phyloP scores from a whole-genome alignment of 2,113 vertebrate genomes.

The Charadrius vociferus region DNA sequence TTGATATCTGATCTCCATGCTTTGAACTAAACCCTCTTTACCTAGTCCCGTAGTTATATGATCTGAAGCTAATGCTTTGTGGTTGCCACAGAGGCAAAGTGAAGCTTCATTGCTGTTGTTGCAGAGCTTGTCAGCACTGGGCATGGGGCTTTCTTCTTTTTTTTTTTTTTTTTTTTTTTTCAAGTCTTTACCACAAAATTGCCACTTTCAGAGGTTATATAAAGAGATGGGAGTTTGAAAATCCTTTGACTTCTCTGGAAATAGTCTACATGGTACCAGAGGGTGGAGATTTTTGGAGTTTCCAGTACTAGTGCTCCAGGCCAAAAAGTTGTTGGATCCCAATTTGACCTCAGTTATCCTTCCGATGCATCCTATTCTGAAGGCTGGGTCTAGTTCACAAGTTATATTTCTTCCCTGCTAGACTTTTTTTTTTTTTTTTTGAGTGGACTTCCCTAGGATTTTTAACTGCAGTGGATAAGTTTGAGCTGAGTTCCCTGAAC shows the following conservation, averaged over 20 bases:
- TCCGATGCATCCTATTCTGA: background rate
- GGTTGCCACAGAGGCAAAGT: constrained; percentile 58
- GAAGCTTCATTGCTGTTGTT: background rate
- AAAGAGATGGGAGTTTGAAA: background rate
- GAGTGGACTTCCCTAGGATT: background rate
- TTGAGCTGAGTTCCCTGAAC: background rate
- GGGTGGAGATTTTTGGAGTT: constrained; percentile 18
- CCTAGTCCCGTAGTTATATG: background rate
- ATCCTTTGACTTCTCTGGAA: constrained; percentile 6
- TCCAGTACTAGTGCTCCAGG: background rate
- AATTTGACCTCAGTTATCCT: constrained; percentile 5
- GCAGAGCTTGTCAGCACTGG: background rate
- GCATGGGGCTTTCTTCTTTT: background rate
- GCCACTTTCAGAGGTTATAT: background rate
- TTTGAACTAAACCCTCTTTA: constrained; percentile 12
- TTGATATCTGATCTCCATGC: background rate
- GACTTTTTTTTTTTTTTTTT: background rate
- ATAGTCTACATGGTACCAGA: background rate
- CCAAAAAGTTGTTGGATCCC: background rate
- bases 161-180: background rate
- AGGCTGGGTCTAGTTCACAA: background rate
- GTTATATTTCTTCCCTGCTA: background rate
- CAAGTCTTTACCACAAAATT: constrained; percentile 47
- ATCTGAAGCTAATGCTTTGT: constrained; percentile 30
- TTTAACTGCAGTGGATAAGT: background rate